Base-by-base conservation (phyloP, 37 sponge, comb jelly and placozoan species). In the Tethya wilhelma region DNA sequence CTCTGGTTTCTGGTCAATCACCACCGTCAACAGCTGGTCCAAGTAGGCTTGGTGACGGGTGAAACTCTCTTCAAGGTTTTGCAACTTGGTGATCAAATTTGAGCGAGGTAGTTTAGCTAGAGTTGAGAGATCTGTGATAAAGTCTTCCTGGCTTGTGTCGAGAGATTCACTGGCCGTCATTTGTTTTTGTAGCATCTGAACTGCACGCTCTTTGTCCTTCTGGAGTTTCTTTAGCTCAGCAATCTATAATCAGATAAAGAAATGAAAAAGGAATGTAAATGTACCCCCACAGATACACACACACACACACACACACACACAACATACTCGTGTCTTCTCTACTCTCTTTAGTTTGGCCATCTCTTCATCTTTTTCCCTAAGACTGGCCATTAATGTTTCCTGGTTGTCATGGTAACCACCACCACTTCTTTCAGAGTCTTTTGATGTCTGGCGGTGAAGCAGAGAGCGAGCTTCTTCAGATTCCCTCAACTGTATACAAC, bases 1-100 rank as follows among this genome's bases (percentile, higher is more conserved):
- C 44, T 78, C 65, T 5, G 94, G 94, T 69, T 60, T 31, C 30
- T 76, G 73, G 34, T 89, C 90, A 56, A 93, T 86, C 34, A 93
- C 75, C 2, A 93, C 22, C 33, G 87, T 45, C 25, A 93, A 63
- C 56, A 93, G 42, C 73, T 82, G 78, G 65, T 93, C 90, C 0
- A 93, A 72, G 78, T 88, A 93, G 38, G 77, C 60, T 41, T 82
- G 81, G 62, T 93, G 82, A 43, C 78, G 49, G 2, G 45, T 31
- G 20, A 71, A 49, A 25, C 89, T 90, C 20, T 46, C 67, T 37
- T 89, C 86, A 1, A 46, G 30, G 28, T 64, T 66, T 4, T 38
- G 26, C 37, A 89, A 64, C 36, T 49, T 72, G 3, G 38, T 53
- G 53, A 93, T 28, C 73, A 93, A 8, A 38, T 93, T 79, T 11